A percentile compares a stretch with the other conserved stretches of the same genome.
phyloP scores from a whole-genome alignment of 2,888 invertebrate species.

The Pimpla rufipes region DNA sequence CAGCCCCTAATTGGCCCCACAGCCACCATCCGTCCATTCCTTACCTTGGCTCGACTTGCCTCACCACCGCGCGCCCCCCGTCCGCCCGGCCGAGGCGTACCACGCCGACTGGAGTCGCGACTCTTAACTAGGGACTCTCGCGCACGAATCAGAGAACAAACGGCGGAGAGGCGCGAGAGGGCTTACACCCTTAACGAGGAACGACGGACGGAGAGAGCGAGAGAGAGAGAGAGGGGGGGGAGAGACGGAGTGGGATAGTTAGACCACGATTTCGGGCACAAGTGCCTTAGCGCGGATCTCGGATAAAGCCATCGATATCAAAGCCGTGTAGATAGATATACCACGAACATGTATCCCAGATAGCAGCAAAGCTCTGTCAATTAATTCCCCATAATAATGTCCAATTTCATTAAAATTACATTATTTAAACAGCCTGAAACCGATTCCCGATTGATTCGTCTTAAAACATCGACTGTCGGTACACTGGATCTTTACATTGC shows the following conservation, averaged over 20 bases:
- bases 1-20: constrained; percentile 81
- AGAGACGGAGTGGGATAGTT: not conserved
- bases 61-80: constrained; percentile 30
- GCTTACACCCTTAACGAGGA: constrained; percentile 72
- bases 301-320: constrained; percentile 17
- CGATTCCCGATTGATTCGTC: too few species aligned
- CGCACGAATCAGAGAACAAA: constrained; percentile 75
- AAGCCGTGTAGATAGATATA: too few species aligned
- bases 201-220: constrained; percentile 43
- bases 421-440: too few species aligned
- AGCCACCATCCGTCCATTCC: constrained; percentile 76
- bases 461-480: too few species aligned
- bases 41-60: constrained; percentile 68
- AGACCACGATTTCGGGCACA: constrained; percentile 30
- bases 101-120: constrained; percentile 70
- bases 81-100: constrained; percentile 57
- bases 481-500: too few species aligned
- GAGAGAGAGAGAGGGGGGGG: not conserved
- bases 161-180: constrained; percentile 68
- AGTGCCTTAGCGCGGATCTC: constrained; percentile 18
- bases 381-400: not conserved
- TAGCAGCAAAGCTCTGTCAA: not conserved
- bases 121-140: constrained; percentile 75
- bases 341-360: not conserved
- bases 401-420: not conserved